Evolutionary conservation across 2,888 invertebrate genomes (phyloP), one percentile per base, ranked within the genome.

Genomic region (Cryptocheilus praepositus): DNA sequence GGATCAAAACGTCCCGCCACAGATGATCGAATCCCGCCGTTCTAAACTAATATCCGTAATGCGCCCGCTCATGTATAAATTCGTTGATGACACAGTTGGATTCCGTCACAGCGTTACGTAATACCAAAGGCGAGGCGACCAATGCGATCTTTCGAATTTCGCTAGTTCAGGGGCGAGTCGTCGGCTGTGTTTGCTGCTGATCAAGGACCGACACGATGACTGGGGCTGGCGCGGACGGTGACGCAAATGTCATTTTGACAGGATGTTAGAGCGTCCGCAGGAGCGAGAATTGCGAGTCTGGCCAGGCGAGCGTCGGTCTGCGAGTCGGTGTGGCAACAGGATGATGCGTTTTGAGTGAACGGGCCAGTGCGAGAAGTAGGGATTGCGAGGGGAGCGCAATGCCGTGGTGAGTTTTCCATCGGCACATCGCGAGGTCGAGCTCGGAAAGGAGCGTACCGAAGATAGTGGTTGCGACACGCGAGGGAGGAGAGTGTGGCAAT

Each of bases 241-340:
- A 36, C 36, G 36, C 64, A 74, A 71, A 74, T 60, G 66, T 74
- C 67, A 61, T 67, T 74, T 68, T 74, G 71, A 75, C 74, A 75
- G 74, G 71, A 75, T 75, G 74, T 66, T 66, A 74, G 56, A 69
- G 56, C 18, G 60, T 69, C 21, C 67, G 57, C 36, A 11, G 11
- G 13, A 7, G 4, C 3, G 36, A 36, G 8, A 36, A 11, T 36
- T 36, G 13, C 36, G 8, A 36, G 36, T 36, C 36, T 36, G 7
- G 36, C 36, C 36, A 36, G 36, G 36, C 54, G 19, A 52, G 62
- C 45, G 67, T 16, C 44, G 45, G 11, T 3, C 22, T 61, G 53
- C 49, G 19, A 55, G 51, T 61, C 54, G 56, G 44, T n/a, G 43
- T 43, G 18, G 18, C 52, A 71, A 68, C 70, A 68, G 49, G 61